These are phyloP conservation scores for Regulus satrapa DNA, from an alignment of 2,113 vertebrate species.

Conservation along the genomic window DNA sequence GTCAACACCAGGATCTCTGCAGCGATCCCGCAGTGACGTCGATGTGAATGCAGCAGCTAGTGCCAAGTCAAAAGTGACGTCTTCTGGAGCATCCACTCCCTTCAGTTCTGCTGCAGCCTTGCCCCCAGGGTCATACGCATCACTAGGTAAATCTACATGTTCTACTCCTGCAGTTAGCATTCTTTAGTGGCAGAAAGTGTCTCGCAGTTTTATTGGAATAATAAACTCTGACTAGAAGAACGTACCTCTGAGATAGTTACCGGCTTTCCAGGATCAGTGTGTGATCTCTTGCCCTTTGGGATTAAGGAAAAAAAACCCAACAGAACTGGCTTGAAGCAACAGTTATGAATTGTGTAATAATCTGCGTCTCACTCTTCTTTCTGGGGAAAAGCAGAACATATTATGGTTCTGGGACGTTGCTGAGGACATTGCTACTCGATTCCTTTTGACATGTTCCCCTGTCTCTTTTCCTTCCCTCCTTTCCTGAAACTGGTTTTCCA, in stretches of 20 bases:
- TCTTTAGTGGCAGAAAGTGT: background rate
- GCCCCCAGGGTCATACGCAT: conserved; percentile 96
- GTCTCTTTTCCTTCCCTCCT: background rate
- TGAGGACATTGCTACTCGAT: background rate
- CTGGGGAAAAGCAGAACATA: background rate
- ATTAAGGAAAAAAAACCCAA: background rate
- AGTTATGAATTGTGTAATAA: background rate
- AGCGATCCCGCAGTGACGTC: conserved; percentile 95
- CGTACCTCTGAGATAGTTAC: background rate
- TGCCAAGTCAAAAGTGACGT: conserved; percentile 90
- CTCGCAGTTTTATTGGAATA: background rate
- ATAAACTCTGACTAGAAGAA: background rate
- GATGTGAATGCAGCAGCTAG: conserved; percentile 96
- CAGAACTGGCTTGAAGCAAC: background rate
- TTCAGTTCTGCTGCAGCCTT: conserved; percentile 92
- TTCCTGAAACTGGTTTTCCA: background rate
- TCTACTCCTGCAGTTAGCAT: background rate
- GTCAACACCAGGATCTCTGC: conserved; percentile 86
- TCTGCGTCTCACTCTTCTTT: background rate
- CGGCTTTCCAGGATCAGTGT: background rate
- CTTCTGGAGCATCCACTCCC: conserved; percentile 78
- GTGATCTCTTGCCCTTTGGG: conserved; percentile 14
- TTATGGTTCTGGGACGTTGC: background rate
- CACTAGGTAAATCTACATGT: conserved; percentile 83
- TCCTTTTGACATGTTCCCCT: background rate